Evolutionary conservation across 2,113 vertebrate genomes (phyloP), one percentile per base, ranked within the genome.

Genomic region (Tenrec ecaudatus): DNA sequence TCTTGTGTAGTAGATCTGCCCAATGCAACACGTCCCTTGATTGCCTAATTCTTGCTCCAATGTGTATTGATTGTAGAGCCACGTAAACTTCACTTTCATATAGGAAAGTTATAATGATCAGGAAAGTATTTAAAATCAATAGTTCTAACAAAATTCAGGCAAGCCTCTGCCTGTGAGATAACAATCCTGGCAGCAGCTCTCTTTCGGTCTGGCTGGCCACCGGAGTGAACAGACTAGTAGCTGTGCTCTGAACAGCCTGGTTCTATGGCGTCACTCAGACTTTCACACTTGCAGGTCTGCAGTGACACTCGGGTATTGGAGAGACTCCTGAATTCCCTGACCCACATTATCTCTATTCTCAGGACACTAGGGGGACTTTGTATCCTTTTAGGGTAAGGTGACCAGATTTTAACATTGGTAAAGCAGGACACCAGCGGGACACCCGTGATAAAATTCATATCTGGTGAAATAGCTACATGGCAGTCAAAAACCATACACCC

Each of bases 51-150:
- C n/a, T n/a, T 47, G 43, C 43, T 10, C 10, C 10, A 10, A 47
- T 47, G 43, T 6, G 10, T 10, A 47, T 47, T 47, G 43, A 47
- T 47, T 47, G 43, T 47, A 47, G 43, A 47, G 43, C 10, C 43
- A 47, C 5, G 43, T 47, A 47, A 47, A 47, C 5, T 47, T 47
- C 5, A 47, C 5, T 47, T 47, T 43, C 71, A 43, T 11, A 79
- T n/a, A 78, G 22, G 57, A 68, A 60, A 86, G 33, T 75, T 43
- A n/a, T 84, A 83, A 73, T 66, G 40, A 88, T 68, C 7, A 93
- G 40, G 86, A 93, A 90, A 80, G 43, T 43, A 81, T 68, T 88
- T 85, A 36, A 40, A 84, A 94, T 80, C 23, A 82, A 71, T 36
- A 20, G 17, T 33, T 84, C 8, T 84, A 84, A 92, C 6, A 84